phyloP scores from a whole-genome alignment of 2,888 invertebrate species.

The Limulus polyphemus region DNA sequence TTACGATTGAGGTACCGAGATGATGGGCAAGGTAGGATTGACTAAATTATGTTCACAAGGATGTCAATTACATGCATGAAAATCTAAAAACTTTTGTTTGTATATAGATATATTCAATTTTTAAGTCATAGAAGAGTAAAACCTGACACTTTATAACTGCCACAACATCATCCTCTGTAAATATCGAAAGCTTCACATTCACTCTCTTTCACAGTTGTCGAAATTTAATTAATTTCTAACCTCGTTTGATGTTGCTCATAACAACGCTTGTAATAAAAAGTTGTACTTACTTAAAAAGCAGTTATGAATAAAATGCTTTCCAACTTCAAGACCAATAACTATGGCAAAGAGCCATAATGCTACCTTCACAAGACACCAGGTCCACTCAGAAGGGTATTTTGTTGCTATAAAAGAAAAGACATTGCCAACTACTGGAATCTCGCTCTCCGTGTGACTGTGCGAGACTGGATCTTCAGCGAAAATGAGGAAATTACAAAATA shows the following conservation, averaged over 20 bases:
- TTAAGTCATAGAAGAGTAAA: no score
- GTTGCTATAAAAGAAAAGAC: slow-evolving; percentile 42
- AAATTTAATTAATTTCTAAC: no score
- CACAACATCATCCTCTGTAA: no score
- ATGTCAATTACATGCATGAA: no score
- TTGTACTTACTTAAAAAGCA: slow-evolving; percentile 37
- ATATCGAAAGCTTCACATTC: no score
- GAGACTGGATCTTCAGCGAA: slow-evolving; percentile 44
- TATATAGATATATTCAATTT: no score
- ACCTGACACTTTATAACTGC: no score
- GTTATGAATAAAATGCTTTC: slow-evolving; percentile 40
- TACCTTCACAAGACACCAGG: slow-evolving; percentile 37
- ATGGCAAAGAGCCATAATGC: slow-evolving; percentile 40
- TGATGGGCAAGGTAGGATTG: no score
- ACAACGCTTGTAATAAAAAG: not conserved
- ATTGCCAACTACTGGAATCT: slow-evolving; percentile 42
- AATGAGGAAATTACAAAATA: slow-evolving; percentile 42
- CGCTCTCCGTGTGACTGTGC: slow-evolving; percentile 41
- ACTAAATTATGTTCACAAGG: no score
- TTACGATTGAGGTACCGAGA: no score
- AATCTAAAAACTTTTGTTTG: no score
- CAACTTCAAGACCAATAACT: slow-evolving; percentile 38
- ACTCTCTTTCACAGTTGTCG: no score
- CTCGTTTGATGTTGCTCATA: not conserved
- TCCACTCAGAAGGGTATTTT: slow-evolving; percentile 40